Base-by-base conservation (phyloP, 2,113 vertebrate species). In the Gnathonemus longibarbis region DNA sequence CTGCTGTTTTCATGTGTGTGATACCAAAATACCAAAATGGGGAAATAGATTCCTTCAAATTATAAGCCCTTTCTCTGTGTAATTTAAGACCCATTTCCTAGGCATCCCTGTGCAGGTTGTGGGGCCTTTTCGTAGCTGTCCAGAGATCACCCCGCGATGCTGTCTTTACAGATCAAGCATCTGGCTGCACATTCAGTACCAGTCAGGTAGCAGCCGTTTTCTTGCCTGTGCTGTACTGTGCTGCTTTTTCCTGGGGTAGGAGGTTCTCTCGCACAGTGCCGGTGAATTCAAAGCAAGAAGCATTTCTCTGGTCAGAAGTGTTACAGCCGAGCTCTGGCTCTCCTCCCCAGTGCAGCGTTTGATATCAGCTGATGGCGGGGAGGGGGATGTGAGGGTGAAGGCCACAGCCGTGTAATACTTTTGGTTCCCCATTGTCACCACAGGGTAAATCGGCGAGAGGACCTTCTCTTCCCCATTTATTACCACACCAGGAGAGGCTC, bases 231-330 rank as follows among this genome's bases (percentile, higher is more conserved):
- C 88, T 90, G 56, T 85, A 39, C 88, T 90, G 87, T 90, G 89
- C 88, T 90, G 90, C 90, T 62, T 24, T 95, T 91, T 94, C 93
- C 93, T 94, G 91, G 91, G 94, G 92, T 92, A 88, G 90, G 93
- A 94, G 93, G 92, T 93, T 94, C 93, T 95, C 88, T 4, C 94
- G 93, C 89, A 62, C 56, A 90, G 87, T 92, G 93, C 94, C 94
- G 94, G 94, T 95, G 95, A 95, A 94, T 93, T 93, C 89, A 94
- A 94, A 93, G 45, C 91, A 90, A 91, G 88, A 90, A 89, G 87
- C 89, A 93, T 93, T 94, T 94, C 94, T 94, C 93, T 0, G 5
- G 93, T 94, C 91, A 93, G 92, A 92, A 88, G 90, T 19, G 80
- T 84, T 88, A 52, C 31, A 84, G 46, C 84, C n/a, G 66, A 42